A percentile compares a stretch with the other conserved stretches of the same genome.
Conservation (phyloP, 2,888 invertebrate species). For the Brachylomia viminalis region DNA sequence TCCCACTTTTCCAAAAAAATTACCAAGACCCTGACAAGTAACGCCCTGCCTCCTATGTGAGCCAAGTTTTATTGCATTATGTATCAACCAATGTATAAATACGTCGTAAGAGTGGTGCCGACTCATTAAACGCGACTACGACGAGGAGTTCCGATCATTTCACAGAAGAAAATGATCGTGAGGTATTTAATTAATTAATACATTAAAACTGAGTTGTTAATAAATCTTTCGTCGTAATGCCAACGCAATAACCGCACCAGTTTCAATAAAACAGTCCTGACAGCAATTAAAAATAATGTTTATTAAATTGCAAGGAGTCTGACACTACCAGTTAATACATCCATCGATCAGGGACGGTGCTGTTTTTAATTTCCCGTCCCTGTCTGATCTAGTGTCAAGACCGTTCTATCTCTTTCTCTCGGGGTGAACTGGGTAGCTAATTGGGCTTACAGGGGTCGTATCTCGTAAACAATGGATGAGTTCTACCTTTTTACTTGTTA, state of each 20-base stretch:
- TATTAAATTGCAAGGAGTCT: conserved; percentile 40
- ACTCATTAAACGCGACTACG: conserved; percentile 8
- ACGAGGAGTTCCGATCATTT: neutral
- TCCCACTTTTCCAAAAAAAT: neutral
- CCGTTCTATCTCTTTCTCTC: conserved; percentile 62
- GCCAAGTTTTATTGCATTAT: neutral
- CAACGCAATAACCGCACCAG: neutral
- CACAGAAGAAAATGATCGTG: neutral
- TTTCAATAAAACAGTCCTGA: neutral
- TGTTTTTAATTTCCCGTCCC: conserved; percentile 71
- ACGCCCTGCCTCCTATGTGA: neutral
- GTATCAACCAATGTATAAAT: neutral
- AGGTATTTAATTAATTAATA: conserved; percentile 2
- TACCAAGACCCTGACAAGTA: too few relatives aligned
- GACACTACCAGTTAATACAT: conserved; percentile 33
- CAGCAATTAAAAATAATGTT: conserved; percentile 28
- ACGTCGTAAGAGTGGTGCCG: neutral
- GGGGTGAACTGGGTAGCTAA: conserved; percentile 52
- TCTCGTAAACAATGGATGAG: conserved; percentile 59
- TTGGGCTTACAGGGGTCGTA: conserved; percentile 55
- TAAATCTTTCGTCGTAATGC: neutral
- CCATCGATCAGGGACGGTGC: conserved; percentile 67
- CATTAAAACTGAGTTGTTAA: neutral
- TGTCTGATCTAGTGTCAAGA: conserved; percentile 68
- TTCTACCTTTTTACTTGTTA: conserved; percentile 57